These are phyloP conservation scores for Brachionus sp. DNA, from an alignment of 1,140 invertebrate species.

Conservation along the genomic window DNA sequence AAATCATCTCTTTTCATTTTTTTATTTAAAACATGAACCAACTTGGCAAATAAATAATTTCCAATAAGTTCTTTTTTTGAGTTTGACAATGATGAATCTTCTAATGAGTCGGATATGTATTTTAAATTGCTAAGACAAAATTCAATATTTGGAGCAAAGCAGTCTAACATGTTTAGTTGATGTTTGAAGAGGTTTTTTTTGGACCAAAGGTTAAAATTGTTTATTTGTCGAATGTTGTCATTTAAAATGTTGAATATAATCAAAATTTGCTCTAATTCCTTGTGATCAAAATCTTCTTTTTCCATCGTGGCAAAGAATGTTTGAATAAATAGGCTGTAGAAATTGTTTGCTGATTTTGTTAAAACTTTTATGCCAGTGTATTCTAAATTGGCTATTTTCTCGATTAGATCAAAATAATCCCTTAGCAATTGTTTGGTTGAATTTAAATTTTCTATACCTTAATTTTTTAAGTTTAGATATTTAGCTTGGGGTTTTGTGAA, in stretches of 20 bases:
- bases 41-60: background rate
- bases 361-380: background rate
- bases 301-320: background rate
- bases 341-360: background rate
- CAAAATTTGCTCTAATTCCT: background rate
- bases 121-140: background rate
- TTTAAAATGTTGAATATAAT: background rate
- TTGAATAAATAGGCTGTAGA: background rate
- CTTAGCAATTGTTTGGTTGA: background rate
- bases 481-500: background rate
- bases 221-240: background rate
- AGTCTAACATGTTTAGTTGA: background rate
- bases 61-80: background rate
- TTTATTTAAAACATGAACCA: background rate
- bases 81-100: background rate
- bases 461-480: background rate
- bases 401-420: background rate
- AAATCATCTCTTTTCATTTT: background rate
- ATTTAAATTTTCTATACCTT: background rate
- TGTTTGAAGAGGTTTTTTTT: slow-evolving; percentile 1
- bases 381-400: background rate
- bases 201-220: background rate
- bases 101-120: background rate
- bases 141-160: background rate
- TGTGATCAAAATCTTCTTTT: background rate